A percentile compares a stretch with the other conserved stretches of the same genome.
These are phyloP conservation scores for Nestor notabilis DNA, from an alignment of 2,113 vertebrate species.

Conservation along the genomic window DNA sequence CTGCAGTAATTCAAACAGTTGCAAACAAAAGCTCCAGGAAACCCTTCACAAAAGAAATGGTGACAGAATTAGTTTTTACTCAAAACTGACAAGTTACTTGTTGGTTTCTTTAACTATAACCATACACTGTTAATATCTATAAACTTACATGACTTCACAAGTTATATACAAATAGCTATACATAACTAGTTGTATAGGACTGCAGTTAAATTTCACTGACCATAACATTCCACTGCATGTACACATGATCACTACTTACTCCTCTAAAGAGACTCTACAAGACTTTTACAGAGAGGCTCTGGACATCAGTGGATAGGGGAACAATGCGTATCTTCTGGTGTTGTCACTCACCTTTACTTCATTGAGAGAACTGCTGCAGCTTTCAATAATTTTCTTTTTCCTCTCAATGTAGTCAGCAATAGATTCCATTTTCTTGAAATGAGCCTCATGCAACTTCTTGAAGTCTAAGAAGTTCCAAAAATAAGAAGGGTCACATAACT, in stretches of 20 bases:
- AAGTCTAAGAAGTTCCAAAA: conserved; percentile 81
- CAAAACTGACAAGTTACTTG: background rate
- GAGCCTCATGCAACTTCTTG: conserved; percentile 91
- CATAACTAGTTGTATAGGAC: background rate
- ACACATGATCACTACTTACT: background rate
- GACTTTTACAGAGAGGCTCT: background rate
- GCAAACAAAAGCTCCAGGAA: background rate
- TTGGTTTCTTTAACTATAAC: background rate
- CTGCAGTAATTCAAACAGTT: background rate
- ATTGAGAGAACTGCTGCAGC: conserved; percentile 65
- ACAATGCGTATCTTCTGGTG: background rate
- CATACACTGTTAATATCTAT: background rate
- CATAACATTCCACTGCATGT: background rate
- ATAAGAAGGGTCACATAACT: background rate
- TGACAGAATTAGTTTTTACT: background rate
- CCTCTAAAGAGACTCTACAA: background rate
- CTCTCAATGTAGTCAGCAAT: conserved; percentile 89
- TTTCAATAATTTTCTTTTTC: conserved; percentile 81
- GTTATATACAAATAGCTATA: background rate
- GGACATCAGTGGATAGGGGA: background rate
- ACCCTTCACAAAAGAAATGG: background rate
- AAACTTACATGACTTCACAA: background rate
- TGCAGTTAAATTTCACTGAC: background rate
- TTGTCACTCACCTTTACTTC: conserved; percentile 81
- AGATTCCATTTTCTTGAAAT: conserved; percentile 94